phyloP scores from a whole-genome alignment of 2,797 vertebrate genomes.

The Sebastes aleutianus region DNA sequence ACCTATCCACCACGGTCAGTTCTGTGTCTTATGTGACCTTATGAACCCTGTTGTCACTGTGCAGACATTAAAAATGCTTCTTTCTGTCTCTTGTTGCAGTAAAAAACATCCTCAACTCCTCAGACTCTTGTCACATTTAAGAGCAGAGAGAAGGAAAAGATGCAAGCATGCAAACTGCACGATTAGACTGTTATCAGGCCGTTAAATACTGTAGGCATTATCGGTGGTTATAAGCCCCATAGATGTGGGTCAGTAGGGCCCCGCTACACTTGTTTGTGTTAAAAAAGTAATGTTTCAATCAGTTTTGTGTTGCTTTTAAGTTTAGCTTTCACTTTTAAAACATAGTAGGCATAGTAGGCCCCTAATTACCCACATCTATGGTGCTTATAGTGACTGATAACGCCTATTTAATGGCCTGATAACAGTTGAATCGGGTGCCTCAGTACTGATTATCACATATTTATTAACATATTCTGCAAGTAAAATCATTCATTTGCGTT shows the following conservation, averaged over 20 bases:
- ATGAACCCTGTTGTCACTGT: background rate
- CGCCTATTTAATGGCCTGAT: background rate
- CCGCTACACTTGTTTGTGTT: background rate
- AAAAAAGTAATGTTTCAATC: background rate
- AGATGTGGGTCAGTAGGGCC: background rate
- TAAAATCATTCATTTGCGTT: background rate
- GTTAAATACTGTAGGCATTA: background rate
- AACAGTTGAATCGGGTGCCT: background rate
- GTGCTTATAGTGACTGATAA: background rate
- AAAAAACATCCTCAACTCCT: background rate
- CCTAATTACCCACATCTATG: background rate
- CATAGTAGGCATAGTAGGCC: background rate
- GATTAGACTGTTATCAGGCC: background rate
- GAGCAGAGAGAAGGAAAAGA: background rate
- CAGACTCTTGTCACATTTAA: background rate
- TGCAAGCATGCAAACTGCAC: background rate
- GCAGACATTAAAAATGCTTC: background rate
- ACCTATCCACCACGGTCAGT: constrained; percentile 96
- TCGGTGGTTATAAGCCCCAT: background rate
- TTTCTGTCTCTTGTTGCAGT: background rate
- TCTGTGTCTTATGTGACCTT: background rate
- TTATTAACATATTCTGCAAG: background rate
- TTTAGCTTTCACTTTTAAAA: background rate
- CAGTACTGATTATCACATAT: background rate
- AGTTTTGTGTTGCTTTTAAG: background rate